These are phyloP conservation scores for Nomada fucata DNA, from an alignment of 2,888 invertebrate genomes.

Conservation along the genomic window DNA sequence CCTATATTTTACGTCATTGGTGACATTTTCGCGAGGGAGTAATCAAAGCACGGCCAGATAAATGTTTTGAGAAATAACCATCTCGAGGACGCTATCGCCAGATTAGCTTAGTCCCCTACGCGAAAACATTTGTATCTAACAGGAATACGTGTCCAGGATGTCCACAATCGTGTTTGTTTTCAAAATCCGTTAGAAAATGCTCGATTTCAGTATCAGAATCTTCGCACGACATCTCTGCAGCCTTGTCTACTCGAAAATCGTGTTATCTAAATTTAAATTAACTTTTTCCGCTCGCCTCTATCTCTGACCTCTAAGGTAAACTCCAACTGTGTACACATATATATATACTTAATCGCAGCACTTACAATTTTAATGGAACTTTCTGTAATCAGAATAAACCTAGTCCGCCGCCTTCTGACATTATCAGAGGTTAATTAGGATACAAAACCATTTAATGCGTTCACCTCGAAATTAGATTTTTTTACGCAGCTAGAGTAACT, in stretches of 20 bases:
- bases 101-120: neutral
- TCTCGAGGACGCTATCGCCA: too few relatives aligned
- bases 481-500: constrained; percentile 3
- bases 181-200: neutral
- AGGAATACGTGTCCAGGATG: neutral
- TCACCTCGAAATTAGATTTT: constrained; percentile 4
- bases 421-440: constrained; percentile 19
- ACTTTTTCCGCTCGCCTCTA: neutral
- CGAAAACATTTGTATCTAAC: neutral
- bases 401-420: neutral
- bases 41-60: neutral
- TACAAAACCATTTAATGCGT: constrained; percentile 9
- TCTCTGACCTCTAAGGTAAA: constrained; percentile 1
- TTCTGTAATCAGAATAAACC: constrained; percentile 38
- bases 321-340: constrained; percentile 15
- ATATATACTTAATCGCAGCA: constrained; percentile 17
- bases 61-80: too few relatives aligned
- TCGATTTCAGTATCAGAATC: neutral
- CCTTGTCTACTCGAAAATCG: neutral
- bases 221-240: neutral
- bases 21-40: too few relatives aligned
- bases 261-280: constrained; percentile 12
- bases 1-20: too few relatives aligned
- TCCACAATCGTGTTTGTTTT: neutral
- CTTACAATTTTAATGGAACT: constrained; percentile 10